Evolutionary conservation across 1,140 invertebrate species (phyloP).

Genomic region (Drosophila equinoxialis): DNA sequence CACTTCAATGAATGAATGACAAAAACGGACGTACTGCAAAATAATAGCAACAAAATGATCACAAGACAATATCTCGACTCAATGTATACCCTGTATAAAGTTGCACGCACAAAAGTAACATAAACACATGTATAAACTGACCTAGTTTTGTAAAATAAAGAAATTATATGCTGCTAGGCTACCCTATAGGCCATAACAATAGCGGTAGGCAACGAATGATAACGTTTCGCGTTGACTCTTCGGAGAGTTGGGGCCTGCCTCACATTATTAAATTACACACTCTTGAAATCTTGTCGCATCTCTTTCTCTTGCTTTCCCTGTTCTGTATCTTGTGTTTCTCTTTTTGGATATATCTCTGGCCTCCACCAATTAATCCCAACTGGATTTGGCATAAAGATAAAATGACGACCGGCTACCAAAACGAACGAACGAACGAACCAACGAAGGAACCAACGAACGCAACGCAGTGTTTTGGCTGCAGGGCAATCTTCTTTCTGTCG

Average conservation of each 20-base stretch:
- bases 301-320: neutral
- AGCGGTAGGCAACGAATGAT: constrained; percentile 54
- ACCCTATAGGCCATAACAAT: constrained; percentile 19
- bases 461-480: constrained; percentile 47
- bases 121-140: neutral
- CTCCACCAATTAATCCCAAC: constrained; percentile 77
- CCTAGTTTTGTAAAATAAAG: neutral
- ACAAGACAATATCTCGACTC: neutral
- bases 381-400: constrained; percentile 80
- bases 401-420: constrained; percentile 56
- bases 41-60: constrained; percentile 31
- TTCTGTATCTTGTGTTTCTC: neutral
- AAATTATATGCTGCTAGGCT: neutral
- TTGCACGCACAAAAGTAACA: no score
- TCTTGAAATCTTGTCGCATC: constrained; percentile 44
- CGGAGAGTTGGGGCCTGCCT: constrained; percentile 47
- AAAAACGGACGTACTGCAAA: constrained; percentile 54
- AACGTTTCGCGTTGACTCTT: constrained; percentile 32
- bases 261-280: constrained; percentile 79
- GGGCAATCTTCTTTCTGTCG: constrained; percentile 52
- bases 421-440: neutral
- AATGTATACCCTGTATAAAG: neutral
- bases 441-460: constrained; percentile 26
- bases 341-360: constrained; percentile 26
- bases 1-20: constrained; percentile 67